Evolutionary conservation across 2,113 vertebrate species (phyloP).

Genomic region (Pachyramphus minor): DNA sequence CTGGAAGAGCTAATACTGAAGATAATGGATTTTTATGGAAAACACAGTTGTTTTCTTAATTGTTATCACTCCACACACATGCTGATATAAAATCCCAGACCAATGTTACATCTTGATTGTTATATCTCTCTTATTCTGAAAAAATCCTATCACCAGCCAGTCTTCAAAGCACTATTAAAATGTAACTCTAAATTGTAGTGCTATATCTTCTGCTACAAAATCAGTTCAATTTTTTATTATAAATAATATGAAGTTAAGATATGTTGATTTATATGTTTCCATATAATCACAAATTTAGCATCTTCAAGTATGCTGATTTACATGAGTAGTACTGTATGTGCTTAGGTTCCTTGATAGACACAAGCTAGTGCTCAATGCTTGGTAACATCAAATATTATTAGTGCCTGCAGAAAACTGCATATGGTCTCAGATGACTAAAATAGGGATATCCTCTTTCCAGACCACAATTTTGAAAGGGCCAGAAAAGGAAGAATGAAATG

Average conservation of each 20-base stretch:
- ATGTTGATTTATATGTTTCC: not conserved
- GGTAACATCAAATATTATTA: not conserved
- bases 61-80: not conserved
- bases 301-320: not conserved
- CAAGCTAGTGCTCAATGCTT: fast-evolving
- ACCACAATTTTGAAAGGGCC: not conserved
- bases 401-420: not conserved
- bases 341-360: not conserved
- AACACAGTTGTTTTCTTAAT: not conserved
- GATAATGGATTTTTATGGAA: not conserved
- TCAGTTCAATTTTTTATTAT: not conserved
- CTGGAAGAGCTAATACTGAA: not conserved
- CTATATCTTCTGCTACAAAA: not conserved
- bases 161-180: not conserved
- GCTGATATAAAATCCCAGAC: not conserved
- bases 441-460: not conserved
- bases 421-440: not conserved
- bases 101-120: not conserved
- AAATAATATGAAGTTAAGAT: not conserved
- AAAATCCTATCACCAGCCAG: not conserved
- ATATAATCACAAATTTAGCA: not conserved
- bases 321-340: not conserved
- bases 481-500: not conserved
- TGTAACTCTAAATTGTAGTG: not conserved
- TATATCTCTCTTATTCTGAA: not conserved